phyloP scores from a whole-genome alignment of 2,888 invertebrate species.

The Corythucha ciliata region DNA sequence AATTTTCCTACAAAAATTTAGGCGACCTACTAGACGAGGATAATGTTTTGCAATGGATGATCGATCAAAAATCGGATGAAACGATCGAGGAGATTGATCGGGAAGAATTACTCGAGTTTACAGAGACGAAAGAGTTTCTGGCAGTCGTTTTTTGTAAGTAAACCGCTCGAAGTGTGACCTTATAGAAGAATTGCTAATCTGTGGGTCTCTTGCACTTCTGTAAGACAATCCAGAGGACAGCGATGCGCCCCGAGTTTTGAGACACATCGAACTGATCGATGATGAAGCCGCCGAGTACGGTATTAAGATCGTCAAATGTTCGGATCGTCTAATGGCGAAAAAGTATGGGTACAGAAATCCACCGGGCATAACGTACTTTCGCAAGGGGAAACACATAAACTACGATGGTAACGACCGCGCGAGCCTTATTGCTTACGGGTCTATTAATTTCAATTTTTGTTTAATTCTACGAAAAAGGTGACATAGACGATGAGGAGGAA shows the following conservation, averaged over 20 bases:
- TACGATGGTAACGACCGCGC: constrained; percentile 56
- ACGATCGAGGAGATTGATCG: constrained; percentile 84
- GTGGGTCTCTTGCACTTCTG: background rate
- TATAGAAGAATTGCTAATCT: background rate
- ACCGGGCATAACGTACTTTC: constrained; percentile 83
- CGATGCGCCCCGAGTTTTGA: constrained; percentile 65
- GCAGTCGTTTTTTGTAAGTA: constrained; percentile 88
- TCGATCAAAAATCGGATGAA: constrained; percentile 81
- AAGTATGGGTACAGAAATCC: constrained; percentile 84
- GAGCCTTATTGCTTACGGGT: background rate
- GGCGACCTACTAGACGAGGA: constrained; percentile 66
- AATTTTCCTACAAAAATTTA: too few species aligned
- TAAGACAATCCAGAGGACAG: constrained; percentile 73
- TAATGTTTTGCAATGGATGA: constrained; percentile 83
- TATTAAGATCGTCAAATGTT: constrained; percentile 79
- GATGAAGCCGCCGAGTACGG: constrained; percentile 88
- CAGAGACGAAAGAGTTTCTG: constrained; percentile 81
- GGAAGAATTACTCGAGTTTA: constrained; percentile 70
- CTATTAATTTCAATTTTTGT: background rate
- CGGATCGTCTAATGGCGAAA: constrained; percentile 82
- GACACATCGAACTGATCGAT: constrained; percentile 81
- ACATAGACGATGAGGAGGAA: constrained; percentile 81
- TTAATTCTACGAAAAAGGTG: constrained; percentile 45
- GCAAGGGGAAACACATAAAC: constrained; percentile 77
- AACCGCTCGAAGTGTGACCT: background rate